Evolutionary conservation across 2,888 invertebrate species (phyloP).

Genomic region (Pilophorus perplexus): DNA sequence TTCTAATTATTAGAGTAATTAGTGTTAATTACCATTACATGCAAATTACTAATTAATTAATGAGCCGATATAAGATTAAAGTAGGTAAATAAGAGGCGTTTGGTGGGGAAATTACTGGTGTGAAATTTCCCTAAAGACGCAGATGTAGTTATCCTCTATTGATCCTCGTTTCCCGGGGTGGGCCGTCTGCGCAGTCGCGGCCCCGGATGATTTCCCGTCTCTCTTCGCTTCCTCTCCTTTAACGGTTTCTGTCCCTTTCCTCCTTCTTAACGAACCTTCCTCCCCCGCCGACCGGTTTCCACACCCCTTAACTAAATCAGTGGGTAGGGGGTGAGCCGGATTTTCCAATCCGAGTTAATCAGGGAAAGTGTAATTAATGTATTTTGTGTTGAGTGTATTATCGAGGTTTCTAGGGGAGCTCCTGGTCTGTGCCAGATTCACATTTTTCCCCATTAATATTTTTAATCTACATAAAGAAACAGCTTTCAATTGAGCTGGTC

Average conservation of each 20-base stretch:
- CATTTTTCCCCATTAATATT: too few species aligned
- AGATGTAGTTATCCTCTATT: slow-evolving; percentile 41
- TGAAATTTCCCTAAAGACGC: slow-evolving; percentile 41
- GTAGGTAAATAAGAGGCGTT: too few species aligned
- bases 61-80: too few species aligned
- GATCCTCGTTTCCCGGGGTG: slow-evolving; percentile 28
- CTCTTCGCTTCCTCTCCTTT: too few species aligned
- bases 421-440: too few species aligned
- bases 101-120: slow-evolving; percentile 33
- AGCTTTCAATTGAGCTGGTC: too few species aligned
- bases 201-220: too few species aligned
- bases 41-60: neutral
- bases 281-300: neutral
- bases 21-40: neutral
- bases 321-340: neutral
- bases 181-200: slow-evolving; percentile 21
- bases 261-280: neutral
- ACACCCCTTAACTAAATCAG: neutral
- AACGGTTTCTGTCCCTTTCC: neutral
- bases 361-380: neutral
- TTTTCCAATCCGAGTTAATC: neutral
- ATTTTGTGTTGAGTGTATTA: neutral
- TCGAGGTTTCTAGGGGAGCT: neutral
- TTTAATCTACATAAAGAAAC: too few species aligned
- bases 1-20: neutral